phyloP scores from a whole-genome alignment of 2,113 vertebrate genomes.

The Vireo altiloquus region DNA sequence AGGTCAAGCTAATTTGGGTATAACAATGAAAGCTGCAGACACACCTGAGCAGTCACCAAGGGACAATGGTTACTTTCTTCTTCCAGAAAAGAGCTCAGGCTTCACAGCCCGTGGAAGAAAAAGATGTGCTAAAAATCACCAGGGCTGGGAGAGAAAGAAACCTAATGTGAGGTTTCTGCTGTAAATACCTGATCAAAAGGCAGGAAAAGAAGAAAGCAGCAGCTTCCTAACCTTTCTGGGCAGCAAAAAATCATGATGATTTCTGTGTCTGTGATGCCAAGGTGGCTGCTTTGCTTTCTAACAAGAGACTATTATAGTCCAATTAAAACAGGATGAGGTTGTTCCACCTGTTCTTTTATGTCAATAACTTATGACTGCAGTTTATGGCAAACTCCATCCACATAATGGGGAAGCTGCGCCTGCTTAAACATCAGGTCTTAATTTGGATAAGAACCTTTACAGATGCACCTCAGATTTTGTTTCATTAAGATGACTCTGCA shows the following conservation, averaged over 20 bases:
- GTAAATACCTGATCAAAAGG: slow-evolving; percentile 20
- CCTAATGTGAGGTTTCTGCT: neutral
- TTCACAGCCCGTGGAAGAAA: neutral
- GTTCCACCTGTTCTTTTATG: slow-evolving; percentile 46
- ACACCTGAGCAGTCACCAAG: neutral
- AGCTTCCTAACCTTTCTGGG: neutral
- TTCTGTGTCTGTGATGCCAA: slow-evolving; percentile 35
- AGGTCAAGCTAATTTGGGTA: slow-evolving; percentile 2
- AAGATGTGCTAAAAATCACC: slow-evolving; percentile 21
- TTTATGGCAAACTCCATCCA: neutral
- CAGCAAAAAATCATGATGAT: neutral
- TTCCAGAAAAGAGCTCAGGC: slow-evolving; percentile 5
- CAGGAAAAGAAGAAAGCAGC: neutral
- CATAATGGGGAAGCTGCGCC: neutral
- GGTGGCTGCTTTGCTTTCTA: slow-evolving; percentile 50
- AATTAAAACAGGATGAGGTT: slow-evolving; percentile 63
- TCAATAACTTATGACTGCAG: slow-evolving; percentile 10
- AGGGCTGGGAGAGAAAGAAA: slow-evolving; percentile 25
- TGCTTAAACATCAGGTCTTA: slow-evolving; percentile 19
- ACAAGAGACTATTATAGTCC: slow-evolving; percentile 48
- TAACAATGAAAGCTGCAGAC: slow-evolving; percentile 6
- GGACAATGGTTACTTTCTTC: neutral
- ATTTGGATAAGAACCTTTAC: neutral
- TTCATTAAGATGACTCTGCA: neutral
- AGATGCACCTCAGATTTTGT: neutral